Percentiles rank a stretch among this genome's conserved stretches.
Conservation (phyloP, 2,113 vertebrate genomes). For the Pterocles orientalis region DNA sequence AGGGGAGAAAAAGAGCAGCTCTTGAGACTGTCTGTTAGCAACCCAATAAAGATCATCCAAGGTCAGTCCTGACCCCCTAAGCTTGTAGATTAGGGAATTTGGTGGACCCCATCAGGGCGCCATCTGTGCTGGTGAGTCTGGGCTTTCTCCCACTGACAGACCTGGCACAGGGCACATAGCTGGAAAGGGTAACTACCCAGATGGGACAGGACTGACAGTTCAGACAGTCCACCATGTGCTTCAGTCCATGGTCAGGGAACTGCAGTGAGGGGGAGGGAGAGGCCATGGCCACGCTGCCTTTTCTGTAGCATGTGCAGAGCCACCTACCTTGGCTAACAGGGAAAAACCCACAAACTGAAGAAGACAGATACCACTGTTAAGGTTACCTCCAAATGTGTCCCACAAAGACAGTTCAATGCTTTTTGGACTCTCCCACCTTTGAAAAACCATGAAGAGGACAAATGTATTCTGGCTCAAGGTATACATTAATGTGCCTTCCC, state of each 20-base stretch:
- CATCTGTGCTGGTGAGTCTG: background rate
- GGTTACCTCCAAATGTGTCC: background rate
- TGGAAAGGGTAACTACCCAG: background rate
- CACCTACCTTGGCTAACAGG: background rate
- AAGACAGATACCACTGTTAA: rapidly evolving
- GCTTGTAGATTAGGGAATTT: background rate
- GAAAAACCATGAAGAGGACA: background rate
- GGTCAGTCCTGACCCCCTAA: background rate
- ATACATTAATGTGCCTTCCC: background rate
- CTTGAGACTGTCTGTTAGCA: background rate
- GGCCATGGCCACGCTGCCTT: background rate
- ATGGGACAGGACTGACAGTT: rapidly evolving
- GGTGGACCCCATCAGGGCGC: background rate
- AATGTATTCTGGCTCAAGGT: background rate
- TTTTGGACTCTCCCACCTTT: background rate
- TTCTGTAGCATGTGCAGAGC: background rate
- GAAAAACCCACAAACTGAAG: background rate
- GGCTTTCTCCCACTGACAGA: background rate
- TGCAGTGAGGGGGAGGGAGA: rapidly evolving
- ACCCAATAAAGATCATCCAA: background rate
- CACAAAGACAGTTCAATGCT: background rate
- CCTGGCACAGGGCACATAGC: background rate
- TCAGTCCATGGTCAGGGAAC: background rate
- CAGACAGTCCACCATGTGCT: too few species aligned
- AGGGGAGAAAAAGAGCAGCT: background rate